phyloP scores from a whole-genome alignment of 2,113 vertebrate genomes.

The Myotis lucifugus region DNA sequence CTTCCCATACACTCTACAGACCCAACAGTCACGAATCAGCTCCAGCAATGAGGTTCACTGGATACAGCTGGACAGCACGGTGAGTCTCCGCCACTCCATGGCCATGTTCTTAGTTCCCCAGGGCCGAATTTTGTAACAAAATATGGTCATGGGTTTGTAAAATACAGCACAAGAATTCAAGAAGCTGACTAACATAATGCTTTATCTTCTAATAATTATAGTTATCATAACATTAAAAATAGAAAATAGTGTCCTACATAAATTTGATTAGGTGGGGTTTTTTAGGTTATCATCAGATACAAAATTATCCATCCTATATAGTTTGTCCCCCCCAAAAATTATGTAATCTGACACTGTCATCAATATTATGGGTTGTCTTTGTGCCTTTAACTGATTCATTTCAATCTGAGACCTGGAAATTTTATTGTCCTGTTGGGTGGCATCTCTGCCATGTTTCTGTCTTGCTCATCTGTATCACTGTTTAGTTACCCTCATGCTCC shows the following conservation, averaged over 20 bases:
- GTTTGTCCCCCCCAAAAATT: background rate
- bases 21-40: slow-evolving; percentile 95
- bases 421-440: background rate
- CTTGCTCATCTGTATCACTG: background rate
- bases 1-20: slow-evolving; percentile 96
- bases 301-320: background rate
- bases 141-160: background rate
- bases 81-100: slow-evolving; percentile 81
- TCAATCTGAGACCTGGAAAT: background rate
- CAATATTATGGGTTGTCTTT: background rate
- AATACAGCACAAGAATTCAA: background rate
- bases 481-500: background rate
- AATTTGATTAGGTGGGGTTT: background rate
- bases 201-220: background rate
- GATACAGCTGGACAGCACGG: slow-evolving; percentile 88
- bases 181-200: background rate
- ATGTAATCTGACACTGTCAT: background rate
- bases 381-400: slow-evolving; percentile 7
- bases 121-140: background rate
- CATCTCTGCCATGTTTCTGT: background rate
- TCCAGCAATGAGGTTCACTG: slow-evolving; percentile 96
- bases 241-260: background rate
- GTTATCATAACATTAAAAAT: background rate
- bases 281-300: background rate
- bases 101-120: background rate